Evolutionary conservation across 2,888 invertebrate species (phyloP).

Genomic region (Apodemia zela): DNA sequence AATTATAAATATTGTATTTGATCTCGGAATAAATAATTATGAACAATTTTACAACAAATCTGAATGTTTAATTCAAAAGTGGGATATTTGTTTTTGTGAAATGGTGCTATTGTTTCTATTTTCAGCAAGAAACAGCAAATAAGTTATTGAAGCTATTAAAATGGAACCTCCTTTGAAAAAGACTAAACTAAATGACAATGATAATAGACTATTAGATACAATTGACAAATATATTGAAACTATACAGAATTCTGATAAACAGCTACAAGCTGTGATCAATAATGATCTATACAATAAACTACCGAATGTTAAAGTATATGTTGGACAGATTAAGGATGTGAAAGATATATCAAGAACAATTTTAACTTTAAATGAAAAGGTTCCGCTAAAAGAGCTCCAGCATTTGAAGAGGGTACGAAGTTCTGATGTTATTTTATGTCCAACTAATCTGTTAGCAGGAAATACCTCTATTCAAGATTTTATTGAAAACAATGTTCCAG

Average conservation of each 20-base stretch:
- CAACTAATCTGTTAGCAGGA: slow-evolving; percentile 40
- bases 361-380: slow-evolving; percentile 73
- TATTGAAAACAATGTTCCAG: slow-evolving; percentile 62
- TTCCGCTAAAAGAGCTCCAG: slow-evolving; percentile 81
- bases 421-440: slow-evolving; percentile 80
- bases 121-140: slow-evolving; percentile 46
- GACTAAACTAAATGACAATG: slow-evolving; percentile 33
- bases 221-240: slow-evolving; percentile 44
- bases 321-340: slow-evolving; percentile 80
- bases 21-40: background rate
- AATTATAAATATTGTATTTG: background rate
- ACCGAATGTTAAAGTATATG: slow-evolving; percentile 77
- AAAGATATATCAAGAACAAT: slow-evolving; percentile 84
- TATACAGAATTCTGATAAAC: slow-evolving; percentile 42
- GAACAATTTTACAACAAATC: background rate
- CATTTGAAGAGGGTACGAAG: slow-evolving; percentile 88
- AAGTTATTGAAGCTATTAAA: slow-evolving; percentile 17
- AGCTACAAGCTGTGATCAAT: slow-evolving; percentile 75
- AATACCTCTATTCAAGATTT: slow-evolving; percentile 55
- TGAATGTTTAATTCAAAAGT: slow-evolving; percentile 18
- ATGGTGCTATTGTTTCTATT: slow-evolving; percentile 59
- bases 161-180: slow-evolving; percentile 43
- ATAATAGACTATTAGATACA: slow-evolving; percentile 27
- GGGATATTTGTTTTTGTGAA: slow-evolving; percentile 45
- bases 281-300: slow-evolving; percentile 73